phyloP scores from a whole-genome alignment of 92 coral and sea anemone genomes.

The Desmophyllum pertusum region DNA sequence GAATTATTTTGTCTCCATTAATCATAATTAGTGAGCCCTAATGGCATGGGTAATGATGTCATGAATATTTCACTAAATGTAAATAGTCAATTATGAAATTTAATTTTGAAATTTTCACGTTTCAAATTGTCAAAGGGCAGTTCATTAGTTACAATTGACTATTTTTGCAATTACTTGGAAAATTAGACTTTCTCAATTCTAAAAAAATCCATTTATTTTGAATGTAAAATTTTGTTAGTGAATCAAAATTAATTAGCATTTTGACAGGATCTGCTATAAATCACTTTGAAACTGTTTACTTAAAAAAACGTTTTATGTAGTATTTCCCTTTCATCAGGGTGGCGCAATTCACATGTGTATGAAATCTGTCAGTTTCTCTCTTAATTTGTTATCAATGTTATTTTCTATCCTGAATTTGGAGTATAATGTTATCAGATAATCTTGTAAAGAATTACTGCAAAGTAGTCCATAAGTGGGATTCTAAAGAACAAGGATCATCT shows the following conservation, averaged over 20 bases:
- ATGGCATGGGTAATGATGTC: background rate
- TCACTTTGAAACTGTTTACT: constrained; percentile 8
- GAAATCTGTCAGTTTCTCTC: constrained; percentile 11
- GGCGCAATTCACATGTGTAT: background rate
- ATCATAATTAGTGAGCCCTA: background rate
- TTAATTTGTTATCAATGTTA: background rate
- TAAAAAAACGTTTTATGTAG: background rate
- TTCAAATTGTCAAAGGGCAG: background rate
- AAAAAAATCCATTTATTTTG: background rate
- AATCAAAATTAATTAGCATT: background rate
- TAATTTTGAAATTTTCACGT: background rate
- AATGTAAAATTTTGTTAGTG: background rate
- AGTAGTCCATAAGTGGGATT: constrained; percentile 5
- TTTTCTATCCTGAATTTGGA: background rate
- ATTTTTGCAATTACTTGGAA: background rate
- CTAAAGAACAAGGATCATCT: background rate
- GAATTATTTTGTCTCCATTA: background rate
- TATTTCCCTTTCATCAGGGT: background rate
- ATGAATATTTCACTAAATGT: background rate
- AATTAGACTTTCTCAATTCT: background rate
- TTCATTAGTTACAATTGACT: background rate
- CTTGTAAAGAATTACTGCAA: background rate
- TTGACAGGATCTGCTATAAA: background rate
- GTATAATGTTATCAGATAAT: constrained; percentile 12
- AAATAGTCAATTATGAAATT: background rate